Conservation (phyloP, 2,797 vertebrate genomes). For the Chloroceryle inda region DNA sequence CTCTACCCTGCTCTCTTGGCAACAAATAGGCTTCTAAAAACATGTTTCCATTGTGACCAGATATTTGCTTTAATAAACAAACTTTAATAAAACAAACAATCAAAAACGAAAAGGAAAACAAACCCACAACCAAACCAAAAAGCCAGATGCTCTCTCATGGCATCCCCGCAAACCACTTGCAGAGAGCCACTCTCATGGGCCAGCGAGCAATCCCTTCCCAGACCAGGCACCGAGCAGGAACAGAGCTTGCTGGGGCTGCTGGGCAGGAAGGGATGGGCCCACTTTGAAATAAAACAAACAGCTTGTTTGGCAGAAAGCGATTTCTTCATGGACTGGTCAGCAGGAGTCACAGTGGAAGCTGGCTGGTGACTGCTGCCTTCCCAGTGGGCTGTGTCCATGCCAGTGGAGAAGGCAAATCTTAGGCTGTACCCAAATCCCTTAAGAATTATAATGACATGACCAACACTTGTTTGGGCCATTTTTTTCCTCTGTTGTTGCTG, state of each 20-base stretch:
- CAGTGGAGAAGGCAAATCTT: not conserved
- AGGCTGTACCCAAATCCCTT: not conserved
- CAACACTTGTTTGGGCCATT: not conserved
- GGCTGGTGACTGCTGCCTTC: not conserved
- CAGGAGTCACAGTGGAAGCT: not conserved
- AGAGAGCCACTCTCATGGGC: not conserved
- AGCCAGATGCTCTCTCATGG: not conserved
- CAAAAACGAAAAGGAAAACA: not conserved
- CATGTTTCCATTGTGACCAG: constrained; percentile 7
- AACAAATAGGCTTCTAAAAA: not conserved
- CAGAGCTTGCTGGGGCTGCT: not conserved
- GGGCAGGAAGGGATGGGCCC: constrained; percentile 46
- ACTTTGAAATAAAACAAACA: constrained; percentile 45
- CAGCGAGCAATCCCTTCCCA: not conserved
- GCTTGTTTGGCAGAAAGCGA: constrained; percentile 8
- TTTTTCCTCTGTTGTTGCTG: not conserved
- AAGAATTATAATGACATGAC: not conserved
- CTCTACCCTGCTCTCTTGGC: not conserved
- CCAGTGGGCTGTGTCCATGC: accelerated
- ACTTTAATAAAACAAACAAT: constrained; percentile 54
- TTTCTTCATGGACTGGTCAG: not conserved
- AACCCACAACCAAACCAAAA: not conserved
- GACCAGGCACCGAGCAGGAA: not conserved
- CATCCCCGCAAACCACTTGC: not conserved
- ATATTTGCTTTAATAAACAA: constrained; percentile 36